Evolutionary conservation across 2,888 invertebrate species (phyloP).

Genomic region (Torymus tubicola): DNA sequence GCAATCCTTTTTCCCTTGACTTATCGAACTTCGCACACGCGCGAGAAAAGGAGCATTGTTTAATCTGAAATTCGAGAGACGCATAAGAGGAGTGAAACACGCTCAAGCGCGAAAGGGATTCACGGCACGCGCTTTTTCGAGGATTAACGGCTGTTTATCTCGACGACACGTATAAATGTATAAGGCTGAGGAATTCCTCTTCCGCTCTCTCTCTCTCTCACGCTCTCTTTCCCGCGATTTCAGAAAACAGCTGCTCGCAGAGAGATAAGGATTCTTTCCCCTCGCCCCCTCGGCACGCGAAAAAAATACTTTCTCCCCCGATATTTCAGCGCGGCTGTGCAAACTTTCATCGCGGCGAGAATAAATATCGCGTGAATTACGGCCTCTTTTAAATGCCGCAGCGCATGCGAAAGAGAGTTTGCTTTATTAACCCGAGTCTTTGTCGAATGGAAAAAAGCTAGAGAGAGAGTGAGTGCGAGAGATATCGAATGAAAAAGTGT

Average conservation of each 20-base stretch:
- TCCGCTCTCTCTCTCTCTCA: background rate
- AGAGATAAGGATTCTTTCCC: conserved; percentile 49
- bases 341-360: conserved; percentile 48
- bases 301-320: conserved; percentile 22
- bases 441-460: background rate
- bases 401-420: conserved; percentile 19
- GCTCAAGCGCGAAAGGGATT: conserved; percentile 11
- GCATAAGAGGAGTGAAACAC: conserved; percentile 5
- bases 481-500: conserved; percentile 12
- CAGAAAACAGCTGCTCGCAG: conserved; percentile 45
- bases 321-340: conserved; percentile 48
- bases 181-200: conserved; percentile 23
- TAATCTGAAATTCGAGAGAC: conserved; percentile 34
- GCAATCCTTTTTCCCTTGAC: background rate
- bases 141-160: conserved; percentile 56
- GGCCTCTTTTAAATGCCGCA: conserved; percentile 25
- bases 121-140: conserved; percentile 50
- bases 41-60: background rate
- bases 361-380: conserved; percentile 51
- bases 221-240: background rate
- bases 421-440: conserved; percentile 33
- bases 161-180: conserved; percentile 45
- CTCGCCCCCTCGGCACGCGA: background rate
- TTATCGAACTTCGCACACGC: conserved; percentile 5
- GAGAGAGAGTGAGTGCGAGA: background rate